Percentiles rank a stretch among this genome's conserved stretches.
Evolutionary conservation across 1,140 invertebrate species (phyloP).

Genomic region (Danaus plexippus): DNA sequence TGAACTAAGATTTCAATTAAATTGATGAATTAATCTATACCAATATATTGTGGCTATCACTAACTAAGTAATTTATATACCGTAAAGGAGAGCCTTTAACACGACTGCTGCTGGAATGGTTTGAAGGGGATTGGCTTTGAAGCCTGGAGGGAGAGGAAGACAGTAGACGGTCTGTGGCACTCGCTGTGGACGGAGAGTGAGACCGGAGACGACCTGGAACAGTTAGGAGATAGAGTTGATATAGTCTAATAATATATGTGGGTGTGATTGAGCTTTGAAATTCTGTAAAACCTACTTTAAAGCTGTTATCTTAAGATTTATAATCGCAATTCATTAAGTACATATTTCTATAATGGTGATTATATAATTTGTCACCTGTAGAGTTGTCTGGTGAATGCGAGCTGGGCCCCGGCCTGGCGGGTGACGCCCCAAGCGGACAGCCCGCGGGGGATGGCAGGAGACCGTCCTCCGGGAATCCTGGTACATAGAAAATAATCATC

Average conservation of each 20-base stretch:
- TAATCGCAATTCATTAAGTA: too few species aligned
- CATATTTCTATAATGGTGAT: too few species aligned
- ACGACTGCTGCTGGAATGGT: conserved; percentile 50
- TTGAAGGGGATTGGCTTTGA: conserved; percentile 57
- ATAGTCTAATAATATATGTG: too few species aligned
- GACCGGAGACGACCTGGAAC: conserved; percentile 47
- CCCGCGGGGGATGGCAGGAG: conserved; percentile 52
- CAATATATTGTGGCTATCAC: too few species aligned
- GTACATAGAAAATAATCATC: neutral
- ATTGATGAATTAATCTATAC: too few species aligned
- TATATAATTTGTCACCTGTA: conserved; percentile 28
- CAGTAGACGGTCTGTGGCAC: conserved; percentile 44
- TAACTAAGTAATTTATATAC: conserved; percentile 23
- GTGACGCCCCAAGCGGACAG: conserved; percentile 39
- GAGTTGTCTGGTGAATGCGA: conserved; percentile 52
- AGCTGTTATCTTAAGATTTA: too few species aligned
- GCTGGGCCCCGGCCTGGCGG: conserved; percentile 38
- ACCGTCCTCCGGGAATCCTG: conserved; percentile 61
- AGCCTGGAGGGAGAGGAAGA: conserved; percentile 45
- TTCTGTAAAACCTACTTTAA: too few species aligned
- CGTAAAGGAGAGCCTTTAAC: conserved; percentile 52
- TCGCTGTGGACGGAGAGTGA: conserved; percentile 51
- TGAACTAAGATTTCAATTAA: too few species aligned
- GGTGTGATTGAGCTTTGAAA: too few species aligned
- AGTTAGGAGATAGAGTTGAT: too few species aligned